Conservation (phyloP, 2,797 vertebrate species). For the Glossophaga mutica region DNA sequence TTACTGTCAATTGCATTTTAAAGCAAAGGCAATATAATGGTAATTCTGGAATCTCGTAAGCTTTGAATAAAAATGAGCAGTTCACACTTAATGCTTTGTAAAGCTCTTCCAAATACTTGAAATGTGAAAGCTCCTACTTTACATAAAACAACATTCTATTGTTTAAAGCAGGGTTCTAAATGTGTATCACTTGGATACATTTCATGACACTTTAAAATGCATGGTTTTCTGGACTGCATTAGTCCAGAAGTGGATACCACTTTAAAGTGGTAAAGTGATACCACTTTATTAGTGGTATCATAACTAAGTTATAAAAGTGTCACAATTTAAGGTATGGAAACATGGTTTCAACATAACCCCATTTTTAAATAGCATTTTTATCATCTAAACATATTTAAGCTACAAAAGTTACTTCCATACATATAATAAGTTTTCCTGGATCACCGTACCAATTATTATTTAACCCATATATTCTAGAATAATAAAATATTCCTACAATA, state of each 20-base stretch:
- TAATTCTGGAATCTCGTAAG: conserved; percentile 53
- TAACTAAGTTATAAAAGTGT: neutral
- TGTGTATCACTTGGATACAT: conserved; percentile 1
- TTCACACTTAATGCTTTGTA: conserved; percentile 55
- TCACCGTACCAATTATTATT: neutral
- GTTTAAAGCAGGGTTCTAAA: conserved; percentile 50
- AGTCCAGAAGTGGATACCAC: no score
- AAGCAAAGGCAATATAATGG: conserved; percentile 52
- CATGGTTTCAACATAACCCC: conserved; percentile 27
- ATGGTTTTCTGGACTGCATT: conserved; percentile 29
- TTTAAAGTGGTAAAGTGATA: no score
- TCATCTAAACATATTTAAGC: neutral
- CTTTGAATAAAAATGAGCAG: conserved; percentile 60
- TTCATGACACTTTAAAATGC: conserved; percentile 33
- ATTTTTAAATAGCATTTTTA: conserved; percentile 3
- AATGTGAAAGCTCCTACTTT: conserved; percentile 49
- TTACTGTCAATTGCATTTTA: conserved; percentile 28
- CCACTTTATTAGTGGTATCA: conserved; percentile 17
- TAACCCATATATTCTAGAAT: neutral
- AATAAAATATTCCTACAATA: neutral
- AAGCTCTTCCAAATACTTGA: conserved; percentile 43
- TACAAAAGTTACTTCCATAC: neutral
- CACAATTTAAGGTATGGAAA: conserved; percentile 5
- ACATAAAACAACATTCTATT: conserved; percentile 38
- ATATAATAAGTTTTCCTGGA: neutral